These are phyloP conservation scores for Xylophagus ater DNA, from an alignment of 2,888 invertebrate species.

Conservation along the genomic window DNA sequence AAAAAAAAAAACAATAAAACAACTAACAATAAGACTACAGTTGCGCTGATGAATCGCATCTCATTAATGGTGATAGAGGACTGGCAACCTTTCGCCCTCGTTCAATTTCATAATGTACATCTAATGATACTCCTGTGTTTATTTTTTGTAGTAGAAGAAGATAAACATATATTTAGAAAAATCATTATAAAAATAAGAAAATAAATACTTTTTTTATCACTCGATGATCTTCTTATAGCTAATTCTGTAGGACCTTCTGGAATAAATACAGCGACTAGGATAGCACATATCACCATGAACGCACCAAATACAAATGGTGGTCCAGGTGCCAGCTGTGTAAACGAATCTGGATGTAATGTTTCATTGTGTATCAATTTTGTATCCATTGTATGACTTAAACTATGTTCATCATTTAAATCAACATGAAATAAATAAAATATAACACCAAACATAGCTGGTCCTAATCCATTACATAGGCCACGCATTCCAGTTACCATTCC, in stretches of 20 bases:
- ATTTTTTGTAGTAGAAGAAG: constrained; percentile 5
- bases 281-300: constrained; percentile 87
- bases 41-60: constrained; percentile 61
- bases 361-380: constrained; percentile 33
- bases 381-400: constrained; percentile 20
- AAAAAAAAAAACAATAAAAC: no score
- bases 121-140: constrained; percentile 51
- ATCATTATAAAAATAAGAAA: constrained; percentile 4
- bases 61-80: constrained; percentile 68
- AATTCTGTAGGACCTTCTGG: constrained; percentile 50
- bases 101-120: constrained; percentile 73
- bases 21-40: constrained; percentile 56
- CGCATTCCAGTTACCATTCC: constrained; percentile 99
- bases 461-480: constrained; percentile 94
- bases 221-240: constrained; percentile 38
- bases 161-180: constrained; percentile 12
- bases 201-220: constrained; percentile 49
- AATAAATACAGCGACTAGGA: constrained; percentile 83
- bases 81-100: constrained; percentile 65
- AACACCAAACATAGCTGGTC: constrained; percentile 96
- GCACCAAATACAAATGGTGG: constrained; percentile 98
- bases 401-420: constrained; percentile 74
- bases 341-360: constrained; percentile 37
- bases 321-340: constrained; percentile 76
- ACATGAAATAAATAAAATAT: constrained; percentile 98